Evolutionary conservation across 1,140 invertebrate species (phyloP).

Genomic region (Temnothorax curvispinosus): DNA sequence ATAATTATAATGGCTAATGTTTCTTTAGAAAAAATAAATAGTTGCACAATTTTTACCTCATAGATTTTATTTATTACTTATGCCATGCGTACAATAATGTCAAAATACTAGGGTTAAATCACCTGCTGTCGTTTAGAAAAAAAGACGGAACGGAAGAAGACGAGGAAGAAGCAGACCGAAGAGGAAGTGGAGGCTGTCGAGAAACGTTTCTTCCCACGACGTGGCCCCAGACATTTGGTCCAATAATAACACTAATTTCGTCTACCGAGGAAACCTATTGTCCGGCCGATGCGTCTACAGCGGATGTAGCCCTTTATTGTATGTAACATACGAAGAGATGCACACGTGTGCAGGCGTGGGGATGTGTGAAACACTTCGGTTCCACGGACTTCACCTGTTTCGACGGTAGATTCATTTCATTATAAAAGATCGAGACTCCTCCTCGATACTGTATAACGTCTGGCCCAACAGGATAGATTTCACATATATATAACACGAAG

Average conservation of each 20-base stretch:
- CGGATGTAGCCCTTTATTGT: slow-evolving; percentile 81
- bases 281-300: slow-evolving; percentile 79
- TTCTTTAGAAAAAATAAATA: background rate
- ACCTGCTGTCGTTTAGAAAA: slow-evolving; percentile 32
- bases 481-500: background rate
- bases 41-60: background rate
- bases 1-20: background rate
- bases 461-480: background rate
- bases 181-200: slow-evolving; percentile 71
- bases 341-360: slow-evolving; percentile 62
- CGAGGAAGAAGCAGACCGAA: slow-evolving; percentile 63
- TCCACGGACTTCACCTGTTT: slow-evolving; percentile 70
- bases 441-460: background rate
- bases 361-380: slow-evolving; percentile 62
- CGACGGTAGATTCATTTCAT: slow-evolving; percentile 38
- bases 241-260: slow-evolving; percentile 85
- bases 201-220: slow-evolving; percentile 83
- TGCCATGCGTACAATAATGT: background rate
- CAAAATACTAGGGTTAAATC: slow-evolving; percentile 36
- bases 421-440: slow-evolving; percentile 48
- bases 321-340: slow-evolving; percentile 64
- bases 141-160: slow-evolving; percentile 21
- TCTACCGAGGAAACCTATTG: slow-evolving; percentile 84
- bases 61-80: background rate
- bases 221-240: slow-evolving; percentile 83